Percentiles rank a stretch among this genome's conserved stretches.
Conservation (phyloP, 2,888 invertebrate species). For the Sesia apiformis region DNA sequence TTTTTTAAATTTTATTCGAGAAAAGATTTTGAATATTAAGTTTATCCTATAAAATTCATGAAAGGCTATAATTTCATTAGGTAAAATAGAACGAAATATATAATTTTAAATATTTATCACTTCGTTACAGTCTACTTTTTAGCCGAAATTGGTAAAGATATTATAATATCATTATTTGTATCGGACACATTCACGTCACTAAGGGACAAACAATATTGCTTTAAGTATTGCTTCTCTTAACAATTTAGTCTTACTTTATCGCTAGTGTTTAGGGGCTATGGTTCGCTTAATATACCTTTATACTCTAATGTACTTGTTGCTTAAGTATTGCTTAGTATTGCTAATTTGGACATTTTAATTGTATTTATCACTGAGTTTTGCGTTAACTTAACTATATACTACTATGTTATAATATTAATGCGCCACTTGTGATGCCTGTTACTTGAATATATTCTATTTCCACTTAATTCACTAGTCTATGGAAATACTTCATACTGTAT, state of each 20-base stretch:
- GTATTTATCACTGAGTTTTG: slow-evolving; percentile 35
- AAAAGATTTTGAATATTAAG: neutral
- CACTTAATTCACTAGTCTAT: no score
- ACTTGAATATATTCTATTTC: no score
- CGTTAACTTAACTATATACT: slow-evolving; percentile 1
- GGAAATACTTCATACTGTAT: no score
- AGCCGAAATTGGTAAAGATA: slow-evolving; percentile 29
- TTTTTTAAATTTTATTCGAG: neutral
- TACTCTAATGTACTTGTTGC: slow-evolving; percentile 22
- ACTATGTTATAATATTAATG: no score
- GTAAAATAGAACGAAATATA: neutral
- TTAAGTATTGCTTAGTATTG: slow-evolving; percentile 43
- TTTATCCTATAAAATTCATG: neutral
- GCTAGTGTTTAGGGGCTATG: slow-evolving; percentile 19
- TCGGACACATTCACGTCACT: neutral
- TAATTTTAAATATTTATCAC: slow-evolving; percentile 27
- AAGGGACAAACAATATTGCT: slow-evolving; percentile 34
- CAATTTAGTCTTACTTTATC: slow-evolving; percentile 11
- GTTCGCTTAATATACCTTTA: slow-evolving; percentile 8
- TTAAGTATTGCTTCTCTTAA: slow-evolving; percentile 40
- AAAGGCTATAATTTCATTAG: neutral
- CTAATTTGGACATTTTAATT: slow-evolving; percentile 50
- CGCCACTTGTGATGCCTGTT: no score
- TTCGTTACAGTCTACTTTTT: slow-evolving; percentile 53
- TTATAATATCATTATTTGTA: neutral